phyloP scores from a whole-genome alignment of 2,797 vertebrate species.

The Trematomus bernacchii region DNA sequence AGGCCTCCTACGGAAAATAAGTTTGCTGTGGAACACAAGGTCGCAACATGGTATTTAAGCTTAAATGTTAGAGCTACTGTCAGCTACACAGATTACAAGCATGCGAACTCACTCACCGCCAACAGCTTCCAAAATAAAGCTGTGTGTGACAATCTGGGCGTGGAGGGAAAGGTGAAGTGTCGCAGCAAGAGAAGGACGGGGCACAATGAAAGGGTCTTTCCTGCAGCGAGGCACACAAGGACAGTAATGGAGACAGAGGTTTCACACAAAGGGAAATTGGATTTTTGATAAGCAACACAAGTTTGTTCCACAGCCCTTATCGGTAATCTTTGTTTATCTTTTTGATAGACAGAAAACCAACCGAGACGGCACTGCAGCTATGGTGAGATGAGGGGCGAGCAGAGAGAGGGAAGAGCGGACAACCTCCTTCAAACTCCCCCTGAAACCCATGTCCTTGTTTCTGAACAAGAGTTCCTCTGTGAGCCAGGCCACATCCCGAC shows the following conservation, averaged over 20 bases:
- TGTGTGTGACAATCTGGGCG: slow-evolving; percentile 79
- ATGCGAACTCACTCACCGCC: slow-evolving; percentile 85
- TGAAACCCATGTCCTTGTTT: slow-evolving; percentile 89
- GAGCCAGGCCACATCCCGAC: slow-evolving; percentile 89
- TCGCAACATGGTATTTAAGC: slow-evolving; percentile 49
- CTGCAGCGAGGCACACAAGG: slow-evolving; percentile 40
- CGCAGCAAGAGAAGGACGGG: slow-evolving; percentile 64
- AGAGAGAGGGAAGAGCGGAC: slow-evolving; percentile 84
- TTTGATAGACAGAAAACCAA: slow-evolving; percentile 61
- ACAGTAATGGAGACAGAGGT: slow-evolving; percentile 21
- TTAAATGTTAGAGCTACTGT: slow-evolving; percentile 13
- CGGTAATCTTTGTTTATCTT: slow-evolving; percentile 14
- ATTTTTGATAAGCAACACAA: slow-evolving; percentile 36
- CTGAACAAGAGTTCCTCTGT: slow-evolving; percentile 90
- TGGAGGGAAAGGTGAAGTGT: slow-evolving; percentile 76
- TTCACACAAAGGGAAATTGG: slow-evolving; percentile 33
- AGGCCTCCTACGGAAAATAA: slow-evolving; percentile 60
- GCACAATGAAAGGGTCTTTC: slow-evolving; percentile 79
- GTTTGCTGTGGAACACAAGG: slow-evolving; percentile 40
- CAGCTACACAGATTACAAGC: slow-evolving; percentile 26
- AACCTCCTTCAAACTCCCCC: slow-evolving; percentile 84
- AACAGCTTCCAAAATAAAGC: slow-evolving; percentile 89
- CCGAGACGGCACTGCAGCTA: slow-evolving; percentile 69
- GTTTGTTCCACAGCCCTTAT: slow-evolving; percentile 22
- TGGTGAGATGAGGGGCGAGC: slow-evolving; percentile 79